Conservation (phyloP, 1,140 invertebrate species). For the Helicoverpa zea region DNA sequence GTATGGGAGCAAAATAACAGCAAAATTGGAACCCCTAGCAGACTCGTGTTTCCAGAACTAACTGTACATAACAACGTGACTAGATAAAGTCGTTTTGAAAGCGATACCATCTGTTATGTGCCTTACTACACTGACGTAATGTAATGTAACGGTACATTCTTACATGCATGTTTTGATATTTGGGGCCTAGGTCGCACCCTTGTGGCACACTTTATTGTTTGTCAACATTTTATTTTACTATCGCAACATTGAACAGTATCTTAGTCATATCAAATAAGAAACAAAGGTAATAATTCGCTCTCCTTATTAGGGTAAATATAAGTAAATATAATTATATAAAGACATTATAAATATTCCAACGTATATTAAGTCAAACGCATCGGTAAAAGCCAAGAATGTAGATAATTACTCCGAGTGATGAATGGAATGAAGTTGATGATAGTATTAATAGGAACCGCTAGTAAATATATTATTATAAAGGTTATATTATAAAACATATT, state of each 20-base stretch:
- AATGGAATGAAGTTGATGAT: slow-evolving; percentile 27
- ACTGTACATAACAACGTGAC: slow-evolving; percentile 61
- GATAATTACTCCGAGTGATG: slow-evolving; percentile 28
- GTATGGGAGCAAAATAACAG: slow-evolving; percentile 43
- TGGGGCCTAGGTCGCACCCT: slow-evolving; percentile 28
- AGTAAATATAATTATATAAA: not conserved
- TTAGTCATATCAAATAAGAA: not conserved
- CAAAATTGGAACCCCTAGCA: slow-evolving; percentile 47
- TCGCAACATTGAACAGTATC: not conserved
- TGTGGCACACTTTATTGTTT: slow-evolving; percentile 1
- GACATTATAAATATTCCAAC: slow-evolving; percentile 11
- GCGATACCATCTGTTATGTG: slow-evolving; percentile 59
- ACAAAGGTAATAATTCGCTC: not conserved
- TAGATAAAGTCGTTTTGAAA: slow-evolving; percentile 61
- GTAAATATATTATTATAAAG: slow-evolving; percentile 18
- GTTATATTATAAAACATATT: slow-evolving; percentile 50
- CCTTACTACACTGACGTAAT: slow-evolving; percentile 46
- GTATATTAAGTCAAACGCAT: slow-evolving; percentile 26
- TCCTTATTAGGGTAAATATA: not conserved
- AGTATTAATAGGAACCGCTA: slow-evolving; percentile 22
- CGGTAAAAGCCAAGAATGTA: slow-evolving; percentile 14
- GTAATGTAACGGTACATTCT: slow-evolving; percentile 28
- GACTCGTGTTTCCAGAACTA: slow-evolving; percentile 56
- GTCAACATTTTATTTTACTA: not conserved
- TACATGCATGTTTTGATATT: slow-evolving; percentile 32